Base-by-base conservation (phyloP, 2,797 vertebrate genomes). In the Acipenser oxyrinchus region DNA sequence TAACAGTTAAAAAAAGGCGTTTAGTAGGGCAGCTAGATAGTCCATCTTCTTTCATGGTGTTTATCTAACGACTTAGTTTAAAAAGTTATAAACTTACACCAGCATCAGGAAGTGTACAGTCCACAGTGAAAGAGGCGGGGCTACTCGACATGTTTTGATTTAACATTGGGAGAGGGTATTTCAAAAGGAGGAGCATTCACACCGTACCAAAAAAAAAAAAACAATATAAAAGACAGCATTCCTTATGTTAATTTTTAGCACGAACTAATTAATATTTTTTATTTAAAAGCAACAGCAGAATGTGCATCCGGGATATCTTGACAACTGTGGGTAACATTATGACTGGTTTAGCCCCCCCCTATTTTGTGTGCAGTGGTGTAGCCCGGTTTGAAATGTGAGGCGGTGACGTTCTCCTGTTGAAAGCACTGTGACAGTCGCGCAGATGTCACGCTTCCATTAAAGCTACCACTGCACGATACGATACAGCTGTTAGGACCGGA, bases 91-190 rank as follows among this genome's bases (percentile, higher is more conserved):
- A 37, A 37, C 1, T 37, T 37, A 37, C 37, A 37, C 1, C 37
- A 4, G 37, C 37, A 37, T 5, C 4, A 18, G 18, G 37, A 37
- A 37, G 37, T 37, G 37, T 67, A 15, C 3, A 51, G 60, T 51
- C 18, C 37, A 48, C 48, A 49, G 55, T 10, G 37, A 6, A 23
- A 51, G 55, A 57, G 15, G 55, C 53, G 23, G n/a, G n/a, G 6
- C 6, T 6, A 7, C 57, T 58, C 6, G 6, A 15, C 12, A 48
- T 67, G 66, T 67, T 67, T 61, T 23, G 58, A 48, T 67, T 67
- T 49, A 67, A 67, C 60, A 51, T 60, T 61, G 66, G 66, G 51
- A 23, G n/a, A 50, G 66, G 8, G 10, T 57, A 67, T 23, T 59
- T 11, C 9, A 1, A 6, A 10, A 23, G 57, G 48, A 6, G 13